These are phyloP conservation scores for Chloebia gouldiae DNA, from an alignment of 2,113 vertebrate species.

Conservation along the genomic window DNA sequence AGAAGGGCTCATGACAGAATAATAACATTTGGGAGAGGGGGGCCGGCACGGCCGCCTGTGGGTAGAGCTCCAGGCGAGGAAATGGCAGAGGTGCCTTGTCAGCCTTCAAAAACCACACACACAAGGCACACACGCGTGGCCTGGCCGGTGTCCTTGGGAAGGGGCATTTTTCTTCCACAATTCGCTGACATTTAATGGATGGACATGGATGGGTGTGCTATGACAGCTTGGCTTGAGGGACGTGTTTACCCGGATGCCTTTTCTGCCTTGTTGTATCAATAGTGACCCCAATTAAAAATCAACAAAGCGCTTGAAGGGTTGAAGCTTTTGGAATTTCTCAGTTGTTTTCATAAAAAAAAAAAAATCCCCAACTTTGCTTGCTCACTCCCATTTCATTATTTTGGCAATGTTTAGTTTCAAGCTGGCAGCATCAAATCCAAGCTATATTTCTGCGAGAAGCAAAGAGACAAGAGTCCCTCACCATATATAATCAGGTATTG, in stretches of 20 bases:
- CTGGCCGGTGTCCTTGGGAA: slow-evolving; percentile 74
- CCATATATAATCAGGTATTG: background rate
- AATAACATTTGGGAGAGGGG: slow-evolving; percentile 88
- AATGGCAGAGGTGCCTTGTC: slow-evolving; percentile 84
- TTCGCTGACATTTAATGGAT: background rate
- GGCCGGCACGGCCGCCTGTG: slow-evolving; percentile 48
- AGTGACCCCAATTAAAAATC: background rate
- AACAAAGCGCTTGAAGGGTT: background rate
- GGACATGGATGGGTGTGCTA: background rate
- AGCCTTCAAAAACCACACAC: slow-evolving; percentile 78
- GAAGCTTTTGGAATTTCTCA: background rate
- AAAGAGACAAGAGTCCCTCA: background rate
- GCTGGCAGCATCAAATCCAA: background rate
- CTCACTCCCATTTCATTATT: background rate
- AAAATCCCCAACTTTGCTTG: background rate
- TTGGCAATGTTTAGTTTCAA: slow-evolving; percentile 22
- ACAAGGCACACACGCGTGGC: slow-evolving; percentile 44
- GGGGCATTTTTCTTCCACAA: slow-evolving; percentile 71
- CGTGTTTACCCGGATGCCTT: background rate
- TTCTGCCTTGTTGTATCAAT: background rate
- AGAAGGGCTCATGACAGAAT: slow-evolving; percentile 95
- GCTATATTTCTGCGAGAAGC: background rate
- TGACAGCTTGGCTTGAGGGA: background rate
- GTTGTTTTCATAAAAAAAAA: background rate
- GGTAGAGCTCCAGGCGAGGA: slow-evolving; percentile 83